These are phyloP conservation scores for Vanessa atalanta DNA, from an alignment of 1,140 invertebrate species.

Conservation along the genomic window DNA sequence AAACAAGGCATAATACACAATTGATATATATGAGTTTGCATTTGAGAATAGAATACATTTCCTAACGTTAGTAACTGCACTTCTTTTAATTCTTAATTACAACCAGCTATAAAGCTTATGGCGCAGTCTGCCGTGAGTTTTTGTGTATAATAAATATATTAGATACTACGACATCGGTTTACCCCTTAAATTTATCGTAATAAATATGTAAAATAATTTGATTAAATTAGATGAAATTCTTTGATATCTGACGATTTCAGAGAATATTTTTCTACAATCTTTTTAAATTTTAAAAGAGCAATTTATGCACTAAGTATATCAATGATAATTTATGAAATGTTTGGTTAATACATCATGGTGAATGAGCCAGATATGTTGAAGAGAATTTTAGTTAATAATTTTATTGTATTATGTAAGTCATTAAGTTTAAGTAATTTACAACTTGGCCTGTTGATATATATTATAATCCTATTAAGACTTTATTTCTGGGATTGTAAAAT, in stretches of 20 bases:
- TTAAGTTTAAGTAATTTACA: conserved; percentile 81
- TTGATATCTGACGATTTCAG: conserved; percentile 68
- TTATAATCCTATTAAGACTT: conserved; percentile 80
- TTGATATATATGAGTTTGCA: background rate
- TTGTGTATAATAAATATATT: conserved; percentile 37
- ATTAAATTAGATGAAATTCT: conserved; percentile 69
- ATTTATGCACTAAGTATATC: conserved; percentile 76
- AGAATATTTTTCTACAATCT: conserved; percentile 80
- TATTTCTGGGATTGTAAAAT: conserved; percentile 81
- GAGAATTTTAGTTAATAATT: conserved; percentile 80
- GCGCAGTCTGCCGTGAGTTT: conserved; percentile 30
- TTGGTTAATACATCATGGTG: conserved; percentile 75
- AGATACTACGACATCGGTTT: conserved; percentile 47
- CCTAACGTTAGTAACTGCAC: background rate
- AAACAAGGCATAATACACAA: background rate
- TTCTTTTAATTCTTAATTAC: background rate
- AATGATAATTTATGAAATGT: conserved; percentile 69
- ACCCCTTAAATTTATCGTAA: conserved; percentile 44
- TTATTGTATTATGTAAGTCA: conserved; percentile 80
- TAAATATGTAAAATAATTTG: conserved; percentile 56
- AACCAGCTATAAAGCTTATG: background rate
- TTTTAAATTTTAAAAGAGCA: conserved; percentile 74
- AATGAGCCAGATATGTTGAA: conserved; percentile 79
- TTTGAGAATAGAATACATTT: background rate
- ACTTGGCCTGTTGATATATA: conserved; percentile 80